Evolutionary conservation across 2,888 invertebrate genomes (phyloP).

Genomic region (Tryphoninae sp.): DNA sequence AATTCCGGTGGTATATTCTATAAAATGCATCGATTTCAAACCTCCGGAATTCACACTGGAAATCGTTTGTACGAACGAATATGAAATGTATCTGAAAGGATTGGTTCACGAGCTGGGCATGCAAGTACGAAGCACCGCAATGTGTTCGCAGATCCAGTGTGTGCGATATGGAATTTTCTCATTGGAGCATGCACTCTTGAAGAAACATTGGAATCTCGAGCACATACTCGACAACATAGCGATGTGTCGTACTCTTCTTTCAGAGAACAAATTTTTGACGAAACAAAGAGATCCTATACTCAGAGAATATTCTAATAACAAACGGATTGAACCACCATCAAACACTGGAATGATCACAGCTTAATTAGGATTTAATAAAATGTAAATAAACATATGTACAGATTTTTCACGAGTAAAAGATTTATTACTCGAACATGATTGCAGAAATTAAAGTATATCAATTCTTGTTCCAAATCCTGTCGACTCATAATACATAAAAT

Average conservation of each 20-base stretch:
- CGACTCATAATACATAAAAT: neutral
- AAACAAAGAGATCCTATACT: slow-evolving; percentile 74
- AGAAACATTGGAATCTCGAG: slow-evolving; percentile 91
- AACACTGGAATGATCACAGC: slow-evolving; percentile 1
- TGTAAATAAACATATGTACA: slow-evolving; percentile 19
- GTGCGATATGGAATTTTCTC: slow-evolving; percentile 92
- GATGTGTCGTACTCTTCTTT: slow-evolving; percentile 83
- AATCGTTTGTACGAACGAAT: slow-evolving; percentile 93
- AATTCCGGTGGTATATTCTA: slow-evolving; percentile 91
- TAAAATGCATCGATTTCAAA: slow-evolving; percentile 91
- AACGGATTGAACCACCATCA: slow-evolving; percentile 35
- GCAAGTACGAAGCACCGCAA: slow-evolving; percentile 89
- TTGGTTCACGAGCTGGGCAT: slow-evolving; percentile 93
- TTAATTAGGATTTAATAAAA: slow-evolving; percentile 14
- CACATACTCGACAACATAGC: slow-evolving; percentile 87
- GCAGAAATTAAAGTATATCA: slow-evolving; percentile 10
- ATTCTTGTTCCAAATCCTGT: slow-evolving; percentile 24
- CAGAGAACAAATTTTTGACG: slow-evolving; percentile 82
- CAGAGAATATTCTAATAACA: slow-evolving; percentile 47
- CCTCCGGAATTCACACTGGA: slow-evolving; percentile 94
- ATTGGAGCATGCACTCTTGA: slow-evolving; percentile 88
- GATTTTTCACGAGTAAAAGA: slow-evolving; percentile 5
- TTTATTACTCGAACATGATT: slow-evolving; percentile 31
- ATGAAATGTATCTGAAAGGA: slow-evolving; percentile 88
- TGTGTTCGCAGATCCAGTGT: slow-evolving; percentile 91